These are phyloP conservation scores for Danio kyathit DNA, from an alignment of 2,797 vertebrate species.

Conservation along the genomic window DNA sequence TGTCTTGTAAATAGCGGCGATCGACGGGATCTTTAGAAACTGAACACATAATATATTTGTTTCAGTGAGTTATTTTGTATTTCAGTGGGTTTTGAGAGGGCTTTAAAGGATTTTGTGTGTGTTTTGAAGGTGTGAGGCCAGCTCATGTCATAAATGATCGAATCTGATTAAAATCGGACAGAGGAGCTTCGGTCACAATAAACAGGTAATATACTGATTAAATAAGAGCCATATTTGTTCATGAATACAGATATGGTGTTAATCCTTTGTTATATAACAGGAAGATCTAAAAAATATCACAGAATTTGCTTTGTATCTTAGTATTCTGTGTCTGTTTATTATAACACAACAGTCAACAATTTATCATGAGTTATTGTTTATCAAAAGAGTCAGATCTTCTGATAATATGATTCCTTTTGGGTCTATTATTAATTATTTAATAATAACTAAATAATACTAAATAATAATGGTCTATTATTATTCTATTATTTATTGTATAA, in stretches of 20 bases:
- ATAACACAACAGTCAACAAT: background rate
- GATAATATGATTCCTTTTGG: too few species aligned
- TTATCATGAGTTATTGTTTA: background rate
- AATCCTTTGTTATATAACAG: background rate
- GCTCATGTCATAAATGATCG: background rate
- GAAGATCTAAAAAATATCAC: background rate
- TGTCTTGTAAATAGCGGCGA: constrained; percentile 16
- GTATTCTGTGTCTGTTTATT: background rate
- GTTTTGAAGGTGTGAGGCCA: constrained; percentile 36
- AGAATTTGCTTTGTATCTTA: background rate
- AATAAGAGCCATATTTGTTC: background rate
- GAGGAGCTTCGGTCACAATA: constrained; percentile 6
- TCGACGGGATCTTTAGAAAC: background rate
- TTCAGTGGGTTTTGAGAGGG: background rate
- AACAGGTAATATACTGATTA: background rate
- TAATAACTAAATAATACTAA: too few species aligned
- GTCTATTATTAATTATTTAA: too few species aligned
- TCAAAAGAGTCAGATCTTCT: too few species aligned
- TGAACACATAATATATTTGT: background rate
- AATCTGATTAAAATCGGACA: background rate
- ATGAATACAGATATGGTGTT: background rate
- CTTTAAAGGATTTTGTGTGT: constrained; percentile 25
- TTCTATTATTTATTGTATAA: too few species aligned
- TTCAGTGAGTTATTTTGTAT: constrained; percentile 1
- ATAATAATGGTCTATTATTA: too few species aligned